Evolutionary conservation across 2,113 vertebrate species (phyloP).

Genomic region (Ctenodactylus gundi): DNA sequence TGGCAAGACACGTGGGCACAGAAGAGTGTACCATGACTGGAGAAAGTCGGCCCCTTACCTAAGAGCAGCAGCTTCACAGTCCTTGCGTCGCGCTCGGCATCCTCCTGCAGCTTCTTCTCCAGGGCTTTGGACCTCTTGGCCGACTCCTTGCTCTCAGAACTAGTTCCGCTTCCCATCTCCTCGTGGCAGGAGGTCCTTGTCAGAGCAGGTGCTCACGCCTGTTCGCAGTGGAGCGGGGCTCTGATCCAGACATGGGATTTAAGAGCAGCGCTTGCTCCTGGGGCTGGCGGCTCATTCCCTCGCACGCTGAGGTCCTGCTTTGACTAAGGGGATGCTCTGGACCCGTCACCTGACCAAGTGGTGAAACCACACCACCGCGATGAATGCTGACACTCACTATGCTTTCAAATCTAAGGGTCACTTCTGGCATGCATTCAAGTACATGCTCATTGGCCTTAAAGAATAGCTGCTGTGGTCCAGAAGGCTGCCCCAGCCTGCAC

Average conservation of each 20-base stretch:
- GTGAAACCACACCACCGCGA: neutral
- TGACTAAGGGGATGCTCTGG: slow-evolving; percentile 53
- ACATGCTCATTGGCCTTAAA: neutral
- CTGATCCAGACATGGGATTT: neutral
- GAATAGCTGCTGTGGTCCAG: neutral
- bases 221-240: neutral
- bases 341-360: slow-evolving; percentile 60
- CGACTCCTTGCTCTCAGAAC: slow-evolving; percentile 83
- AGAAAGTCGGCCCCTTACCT: too few species aligned
- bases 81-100: slow-evolving; percentile 84
- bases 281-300: neutral
- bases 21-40: too few species aligned
- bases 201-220: slow-evolving; percentile 21
- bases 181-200: neutral
- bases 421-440: slow-evolving; percentile 17
- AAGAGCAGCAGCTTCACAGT: slow-evolving; percentile 85
- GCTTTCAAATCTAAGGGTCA: slow-evolving; percentile 61
- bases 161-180: slow-evolving; percentile 83
- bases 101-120: slow-evolving; percentile 87
- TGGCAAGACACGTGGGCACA: neutral
- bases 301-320: slow-evolving; percentile 48
- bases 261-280: neutral
- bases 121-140: slow-evolving; percentile 84
- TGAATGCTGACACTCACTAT: slow-evolving; percentile 52
- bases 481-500: neutral